Evolutionary conservation across 2,113 vertebrate species (phyloP), one percentile per base, ranked within the genome.

Genomic region (Heterotis niloticus): DNA sequence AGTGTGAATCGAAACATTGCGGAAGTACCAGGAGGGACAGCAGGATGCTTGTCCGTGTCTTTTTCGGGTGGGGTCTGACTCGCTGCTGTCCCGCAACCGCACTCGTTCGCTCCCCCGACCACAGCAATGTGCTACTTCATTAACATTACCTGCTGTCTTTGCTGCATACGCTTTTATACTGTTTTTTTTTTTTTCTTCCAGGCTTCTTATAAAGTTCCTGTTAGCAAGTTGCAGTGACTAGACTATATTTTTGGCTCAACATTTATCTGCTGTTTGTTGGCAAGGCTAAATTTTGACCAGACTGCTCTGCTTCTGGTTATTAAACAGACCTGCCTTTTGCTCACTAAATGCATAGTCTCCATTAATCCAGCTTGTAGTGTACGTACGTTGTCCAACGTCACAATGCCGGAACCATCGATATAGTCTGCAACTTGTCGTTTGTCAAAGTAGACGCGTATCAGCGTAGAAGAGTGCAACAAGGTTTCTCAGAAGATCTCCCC

Each of bases 391-490:
- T 1, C 52, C 20, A 10, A 51, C 34, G 5, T 23, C 52, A 44
- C 51, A 52, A 20, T 56, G 18, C 24, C 11, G 5, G 14, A 52
- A 52, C 68, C 70, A 59, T 13, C 0, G 23, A 57, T 16, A 59
- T 59, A 9, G 70, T 28, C 52, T 28, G 51, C 56, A 56, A 26
- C 77, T 13, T 24, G 23, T 64, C 62, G 60, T 81, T 66, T 4
- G 18, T 28, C 73, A 78, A 60, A 34, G 67, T 56, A 57, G 73
- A 71, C 75, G 80, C 79, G 80, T 80, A 84, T 86, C 78, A 75
- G 62, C 12, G 75, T 80, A 62, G 20, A 76, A 26, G 75, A 81
- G 28, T 5, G 28, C 67, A 66, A 72, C 24, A 16, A 59, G 60
- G 34, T 44, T 44, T 2, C 34, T 2, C 34, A 7, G 34, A 44